A percentile compares a stretch with the other conserved stretches of the same genome.
These are phyloP conservation scores for Gymnarchus niloticus DNA, from an alignment of 2,113 vertebrate genomes.

Conservation along the genomic window DNA sequence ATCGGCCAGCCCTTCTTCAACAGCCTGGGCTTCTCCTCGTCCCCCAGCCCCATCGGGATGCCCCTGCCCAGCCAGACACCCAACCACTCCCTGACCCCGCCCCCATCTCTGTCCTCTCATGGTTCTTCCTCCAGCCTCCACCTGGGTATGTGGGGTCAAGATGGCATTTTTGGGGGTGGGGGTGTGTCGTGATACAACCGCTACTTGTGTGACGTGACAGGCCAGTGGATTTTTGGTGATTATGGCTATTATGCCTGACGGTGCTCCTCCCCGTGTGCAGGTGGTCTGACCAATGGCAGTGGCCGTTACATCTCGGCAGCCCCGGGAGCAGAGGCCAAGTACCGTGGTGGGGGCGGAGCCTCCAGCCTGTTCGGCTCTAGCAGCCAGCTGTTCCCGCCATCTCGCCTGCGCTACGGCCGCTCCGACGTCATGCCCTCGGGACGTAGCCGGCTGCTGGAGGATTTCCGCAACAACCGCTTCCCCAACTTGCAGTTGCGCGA, in stretches of 20 bases:
- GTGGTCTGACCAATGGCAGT: slow-evolving; percentile 92
- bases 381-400: slow-evolving; percentile 93
- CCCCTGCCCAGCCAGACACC: slow-evolving; percentile 86
- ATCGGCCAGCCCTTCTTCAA: slow-evolving; percentile 96
- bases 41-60: slow-evolving; percentile 91
- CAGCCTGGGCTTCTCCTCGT: slow-evolving; percentile 95
- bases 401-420: slow-evolving; percentile 85
- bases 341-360: slow-evolving; percentile 76
- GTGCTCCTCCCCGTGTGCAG: slow-evolving; percentile 44
- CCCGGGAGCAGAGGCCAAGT: slow-evolving; percentile 93
- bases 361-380: slow-evolving; percentile 92
- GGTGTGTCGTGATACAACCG: neutral
- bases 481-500: slow-evolving; percentile 92
- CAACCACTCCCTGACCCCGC: slow-evolving; percentile 94
- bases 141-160: slow-evolving; percentile 66
- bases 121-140: slow-evolving; percentile 96
- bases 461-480: slow-evolving; percentile 95
- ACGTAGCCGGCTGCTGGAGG: slow-evolving; percentile 85
- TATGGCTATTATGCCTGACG: no score
- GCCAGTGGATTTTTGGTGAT: no score
- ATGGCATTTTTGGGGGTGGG: neutral
- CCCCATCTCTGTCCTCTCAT: slow-evolving; percentile 93
- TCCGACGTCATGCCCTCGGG: slow-evolving; percentile 95
- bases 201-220: no score
- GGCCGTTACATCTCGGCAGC: slow-evolving; percentile 95